Evolutionary conservation across 2,797 vertebrate genomes (phyloP).

Genomic region (Sandelia bainsii): DNA sequence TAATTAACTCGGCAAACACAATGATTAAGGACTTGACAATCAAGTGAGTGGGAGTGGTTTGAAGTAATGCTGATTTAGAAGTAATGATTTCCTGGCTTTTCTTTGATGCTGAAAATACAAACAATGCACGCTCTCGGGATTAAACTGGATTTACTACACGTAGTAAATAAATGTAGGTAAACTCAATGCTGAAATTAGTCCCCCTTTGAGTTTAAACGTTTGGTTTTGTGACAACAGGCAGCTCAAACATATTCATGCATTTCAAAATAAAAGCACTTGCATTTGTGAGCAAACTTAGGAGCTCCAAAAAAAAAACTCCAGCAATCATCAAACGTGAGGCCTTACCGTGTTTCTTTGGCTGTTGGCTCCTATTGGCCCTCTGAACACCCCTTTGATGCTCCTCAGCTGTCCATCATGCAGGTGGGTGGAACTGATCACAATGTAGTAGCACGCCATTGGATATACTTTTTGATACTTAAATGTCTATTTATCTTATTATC

Average conservation of each 20-base stretch:
- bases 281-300: neutral
- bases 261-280: conserved; percentile 22
- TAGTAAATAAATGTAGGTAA: neutral
- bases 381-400: conserved; percentile 99
- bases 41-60: conserved; percentile 60
- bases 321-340: neutral
- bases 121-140: conserved; percentile 13
- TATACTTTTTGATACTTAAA: conserved; percentile 49
- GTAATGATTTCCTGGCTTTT: conserved; percentile 50
- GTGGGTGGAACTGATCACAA: conserved; percentile 98
- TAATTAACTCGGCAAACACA: conserved; percentile 76
- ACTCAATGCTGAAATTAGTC: conserved; percentile 5
- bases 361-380: conserved; percentile 93
- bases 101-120: conserved; percentile 23
- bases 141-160: conserved; percentile 2
- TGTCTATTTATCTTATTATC: neutral
- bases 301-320: neutral
- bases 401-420: conserved; percentile 97
- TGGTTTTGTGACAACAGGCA: neutral
- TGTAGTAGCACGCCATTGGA: conserved; percentile 98
- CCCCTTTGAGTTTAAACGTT: neutral
- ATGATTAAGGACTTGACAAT: conserved; percentile 76
- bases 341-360: conserved; percentile 92
- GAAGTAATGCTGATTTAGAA: conserved; percentile 43
- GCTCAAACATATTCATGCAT: neutral